Conservation (phyloP, 2,797 vertebrate genomes). For the Pampus argenteus region DNA sequence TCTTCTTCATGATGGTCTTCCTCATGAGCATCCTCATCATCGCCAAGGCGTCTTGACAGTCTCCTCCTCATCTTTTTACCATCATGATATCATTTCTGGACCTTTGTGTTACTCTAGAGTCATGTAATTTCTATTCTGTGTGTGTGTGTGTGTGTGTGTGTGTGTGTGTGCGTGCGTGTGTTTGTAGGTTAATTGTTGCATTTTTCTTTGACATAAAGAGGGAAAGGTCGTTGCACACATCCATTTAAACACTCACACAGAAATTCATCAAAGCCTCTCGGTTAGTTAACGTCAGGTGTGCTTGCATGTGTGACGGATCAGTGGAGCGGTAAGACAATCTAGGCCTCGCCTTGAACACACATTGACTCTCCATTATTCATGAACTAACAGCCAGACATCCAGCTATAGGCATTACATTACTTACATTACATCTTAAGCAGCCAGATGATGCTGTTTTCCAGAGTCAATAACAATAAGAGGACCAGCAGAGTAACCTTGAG, state of each 20-base stretch:
- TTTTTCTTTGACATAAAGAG: slow-evolving; percentile 35
- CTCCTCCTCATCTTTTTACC: slow-evolving; percentile 7
- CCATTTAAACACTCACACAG: slow-evolving; percentile 28
- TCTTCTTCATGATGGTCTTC: slow-evolving; percentile 98
- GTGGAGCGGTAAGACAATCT: slow-evolving; percentile 71
- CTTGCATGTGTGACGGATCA: slow-evolving; percentile 58
- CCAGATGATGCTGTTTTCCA: slow-evolving; percentile 42
- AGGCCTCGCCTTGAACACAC: slow-evolving; percentile 64
- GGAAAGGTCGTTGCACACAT: slow-evolving; percentile 23
- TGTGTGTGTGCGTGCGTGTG: slow-evolving; percentile 16
- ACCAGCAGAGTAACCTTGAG: slow-evolving; percentile 1
- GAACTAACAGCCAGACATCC: slow-evolving; percentile 61
- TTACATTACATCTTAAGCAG: slow-evolving; percentile 49
- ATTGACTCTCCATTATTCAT: slow-evolving; percentile 75
- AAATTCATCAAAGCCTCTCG: slow-evolving; percentile 25
- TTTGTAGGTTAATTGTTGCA: slow-evolving; percentile 15
- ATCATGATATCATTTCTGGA: slow-evolving; percentile 4
- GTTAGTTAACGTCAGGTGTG: slow-evolving; percentile 62
- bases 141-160: slow-evolving; percentile 11
- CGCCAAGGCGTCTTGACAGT: slow-evolving; percentile 89
- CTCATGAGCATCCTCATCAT: slow-evolving; percentile 97
- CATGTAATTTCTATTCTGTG: slow-evolving; percentile 31
- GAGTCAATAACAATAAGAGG: slow-evolving; percentile 2
- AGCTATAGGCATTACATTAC: slow-evolving; percentile 70
- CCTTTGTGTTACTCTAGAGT: slow-evolving; percentile 26